These are phyloP conservation scores for Coracias cyanogaster DNA, from an alignment of 2,797 vertebrate species.

Conservation along the genomic window DNA sequence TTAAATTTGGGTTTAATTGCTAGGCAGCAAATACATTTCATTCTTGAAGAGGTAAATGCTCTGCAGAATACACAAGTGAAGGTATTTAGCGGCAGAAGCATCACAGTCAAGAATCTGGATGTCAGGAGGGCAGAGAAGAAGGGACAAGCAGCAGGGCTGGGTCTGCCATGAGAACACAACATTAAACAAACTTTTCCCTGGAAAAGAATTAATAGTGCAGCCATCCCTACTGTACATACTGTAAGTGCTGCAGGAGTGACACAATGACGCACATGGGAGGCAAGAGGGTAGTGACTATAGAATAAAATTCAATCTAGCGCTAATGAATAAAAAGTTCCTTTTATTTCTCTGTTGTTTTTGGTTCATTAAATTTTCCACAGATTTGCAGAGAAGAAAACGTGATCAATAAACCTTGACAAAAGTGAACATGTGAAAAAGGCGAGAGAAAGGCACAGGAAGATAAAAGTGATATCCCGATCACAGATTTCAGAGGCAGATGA, in stretches of 20 bases:
- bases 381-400: conserved; percentile 86
- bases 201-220: conserved; percentile 12
- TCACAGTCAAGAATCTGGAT: not conserved
- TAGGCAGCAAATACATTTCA: conserved; percentile 66
- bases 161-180: conserved; percentile 12
- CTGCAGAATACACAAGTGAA: conserved; percentile 25
- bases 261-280: conserved; percentile 44
- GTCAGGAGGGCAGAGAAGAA: conserved; percentile 24
- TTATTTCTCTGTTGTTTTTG: conserved; percentile 85
- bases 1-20: conserved; percentile 74
- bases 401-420: conserved; percentile 89
- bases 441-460: conserved; percentile 85
- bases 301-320: conserved; percentile 69
- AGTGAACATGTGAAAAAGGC: conserved; percentile 85
- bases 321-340: conserved; percentile 84
- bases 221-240: conserved; percentile 52
- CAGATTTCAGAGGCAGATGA: conserved; percentile 87
- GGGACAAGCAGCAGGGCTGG: conserved; percentile 7
- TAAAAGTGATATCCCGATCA: conserved; percentile 93
- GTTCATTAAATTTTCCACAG: conserved; percentile 92
- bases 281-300: conserved; percentile 33
- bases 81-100: conserved; percentile 25
- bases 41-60: conserved; percentile 56
- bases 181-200: conserved; percentile 48
- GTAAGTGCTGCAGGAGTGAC: conserved; percentile 49